Evolutionary conservation across 1,140 invertebrate genomes (phyloP), one percentile per base, ranked within the genome.

Genomic region (Mycetomoellerius zeteki): DNA sequence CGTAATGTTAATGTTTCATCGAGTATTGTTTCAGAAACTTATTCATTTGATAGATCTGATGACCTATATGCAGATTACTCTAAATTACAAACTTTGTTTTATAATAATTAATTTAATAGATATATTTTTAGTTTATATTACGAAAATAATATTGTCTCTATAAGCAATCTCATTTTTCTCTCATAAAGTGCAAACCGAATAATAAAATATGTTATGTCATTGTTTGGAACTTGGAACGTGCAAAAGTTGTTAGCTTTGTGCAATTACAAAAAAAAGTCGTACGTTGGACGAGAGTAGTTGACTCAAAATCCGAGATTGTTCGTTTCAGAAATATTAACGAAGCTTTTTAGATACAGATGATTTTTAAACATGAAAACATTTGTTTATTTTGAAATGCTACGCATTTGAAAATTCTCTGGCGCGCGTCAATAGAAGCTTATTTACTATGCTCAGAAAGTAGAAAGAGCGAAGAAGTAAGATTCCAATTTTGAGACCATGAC

Each of bases 401-500:
- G 21, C 37, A 10, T 33, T 60, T 75, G 14, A 47, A 73, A 30
- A 73, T 21, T 60, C 14, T 60, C 24, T 47, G 56, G 3, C 54
- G 8, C 37, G 37, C 37, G 19, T 50, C 54, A 27, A 24, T 56
- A 72, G 33, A 72, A 71, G 14, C 12, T 56, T 27, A 24, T 19
- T 43, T 43, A 43, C 3, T 50, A n/a, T 78, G 21, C 12, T 54
- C 65, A n/a, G 54, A 16, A 58, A 50, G 2, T 4, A 37, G 8
- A 73, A 60, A 73, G 37, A 80, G 62, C 27, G n/a, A 27, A 60
- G 50, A 37, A 69, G n/a, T 72, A 58, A 73, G 73, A 43, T 62
- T 73, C 27, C 24, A 16, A 6, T 67, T 16, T 60, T 54, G 80
- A 60, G n/a, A 27, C 69, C 80, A 54, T 84, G 80, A 84, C 69